Evolutionary conservation across 2,113 vertebrate genomes (phyloP), one percentile per base, ranked within the genome.

Genomic region (Corydoras maculifer): DNA sequence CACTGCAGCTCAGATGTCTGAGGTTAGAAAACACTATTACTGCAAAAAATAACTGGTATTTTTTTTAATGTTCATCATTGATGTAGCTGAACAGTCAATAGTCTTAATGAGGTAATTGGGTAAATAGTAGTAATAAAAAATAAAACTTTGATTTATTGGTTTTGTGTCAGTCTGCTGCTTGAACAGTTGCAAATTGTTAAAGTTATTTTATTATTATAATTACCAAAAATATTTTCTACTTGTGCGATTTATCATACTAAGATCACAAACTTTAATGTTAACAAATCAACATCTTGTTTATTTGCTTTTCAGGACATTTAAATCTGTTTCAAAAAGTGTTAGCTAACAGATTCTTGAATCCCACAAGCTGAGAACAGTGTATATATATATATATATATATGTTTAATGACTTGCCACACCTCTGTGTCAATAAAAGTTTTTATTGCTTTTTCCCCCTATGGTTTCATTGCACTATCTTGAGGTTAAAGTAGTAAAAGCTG

Each of bases 1-100:
- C 64, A 93, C 92, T 2, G 86, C 88, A 11, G 29, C 80, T 30
- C 91, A 97, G 77, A 93, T 97, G 58, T 88, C 89, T 50, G 85
- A 93, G 92, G 94, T 96, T 14, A 29, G 64, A 54, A 61, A 1
- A n/a, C 5, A 14, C 8, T 13, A 59, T 53, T 8, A 32, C 5
- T 50, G 15, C 25, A 15, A 48, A n/a, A 14, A 10, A 58, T 13
- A 58, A 58, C 14, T 12, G 4, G 7, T 7, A 32, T 31, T 54
- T 4, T 66, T n/a, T 51, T 25, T 25, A 25, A 25, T 25, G 18
- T 1, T 25, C 18, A 25, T 25, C 18, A 25, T 25, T 2, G n/a
- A 10, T 10, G 18, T 25, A 64, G 3, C 9, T 10, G 11, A 25
- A 50, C 2, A 25, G 5, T 15, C 7, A 14, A 10, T 13, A 57